Evolutionary conservation across 2,888 invertebrate genomes (phyloP).

Genomic region (Melolontha melolontha): DNA sequence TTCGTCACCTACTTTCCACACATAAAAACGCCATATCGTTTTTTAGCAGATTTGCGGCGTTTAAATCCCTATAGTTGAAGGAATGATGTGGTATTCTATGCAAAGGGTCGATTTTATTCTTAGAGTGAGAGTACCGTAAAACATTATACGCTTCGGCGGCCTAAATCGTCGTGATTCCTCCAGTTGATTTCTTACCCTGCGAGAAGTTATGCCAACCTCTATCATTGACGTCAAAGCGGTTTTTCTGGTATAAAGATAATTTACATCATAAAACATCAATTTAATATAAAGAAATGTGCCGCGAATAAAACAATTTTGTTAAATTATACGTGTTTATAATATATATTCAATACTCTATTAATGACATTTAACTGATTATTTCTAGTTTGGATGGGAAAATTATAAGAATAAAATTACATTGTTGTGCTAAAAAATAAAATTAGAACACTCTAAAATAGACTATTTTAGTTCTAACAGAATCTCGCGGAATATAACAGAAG

Average conservation of each 20-base stretch:
- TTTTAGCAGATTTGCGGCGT: conserved; percentile 36
- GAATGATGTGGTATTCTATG: conserved; percentile 37
- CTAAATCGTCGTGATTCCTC: conserved; percentile 48
- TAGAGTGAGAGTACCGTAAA: conserved; percentile 46
- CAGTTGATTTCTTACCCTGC: conserved; percentile 44
- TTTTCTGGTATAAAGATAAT: conserved; percentile 2
- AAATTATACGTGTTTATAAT: no score
- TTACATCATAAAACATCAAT: conserved; percentile 21
- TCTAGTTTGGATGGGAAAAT: no score
- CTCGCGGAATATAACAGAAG: no score
- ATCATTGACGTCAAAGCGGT: conserved; percentile 21
- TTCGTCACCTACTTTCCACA: conserved; percentile 25
- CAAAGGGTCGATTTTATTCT: conserved; percentile 45
- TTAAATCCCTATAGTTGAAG: conserved; percentile 28
- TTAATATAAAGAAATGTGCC: not conserved
- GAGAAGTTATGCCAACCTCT: conserved; percentile 24
- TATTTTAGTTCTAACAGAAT: no score
- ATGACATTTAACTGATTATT: no score
- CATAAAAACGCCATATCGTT: conserved; percentile 35
- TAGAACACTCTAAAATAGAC: no score
- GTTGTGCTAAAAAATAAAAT: no score
- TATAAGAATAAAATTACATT: no score
- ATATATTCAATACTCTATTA: no score
- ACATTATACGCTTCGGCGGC: conserved; percentile 49
- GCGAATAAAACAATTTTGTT: no score